Evolutionary conservation across 2,113 vertebrate genomes (phyloP).

Genomic region (Plestiodon gilberti): DNA sequence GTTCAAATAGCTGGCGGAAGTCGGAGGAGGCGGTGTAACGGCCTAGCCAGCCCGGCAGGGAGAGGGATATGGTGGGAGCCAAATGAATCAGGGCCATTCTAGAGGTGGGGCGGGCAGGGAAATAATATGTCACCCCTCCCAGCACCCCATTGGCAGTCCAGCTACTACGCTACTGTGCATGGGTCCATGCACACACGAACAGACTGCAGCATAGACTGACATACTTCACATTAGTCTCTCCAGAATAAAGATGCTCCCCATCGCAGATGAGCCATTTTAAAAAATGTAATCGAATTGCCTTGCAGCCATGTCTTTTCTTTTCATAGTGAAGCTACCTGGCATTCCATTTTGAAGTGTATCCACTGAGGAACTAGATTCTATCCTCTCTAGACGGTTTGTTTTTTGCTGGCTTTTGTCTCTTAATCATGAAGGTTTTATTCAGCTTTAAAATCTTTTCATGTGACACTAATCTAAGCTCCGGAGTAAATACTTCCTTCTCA

Average conservation of each 20-base stretch:
- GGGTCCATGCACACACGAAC: not conserved
- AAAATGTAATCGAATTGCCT: not conserved
- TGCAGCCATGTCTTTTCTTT: not conserved
- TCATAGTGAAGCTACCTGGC: not conserved
- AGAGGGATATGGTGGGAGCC: too few relatives aligned
- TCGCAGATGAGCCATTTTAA: not conserved
- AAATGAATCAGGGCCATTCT: too few relatives aligned
- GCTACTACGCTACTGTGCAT: too few relatives aligned
- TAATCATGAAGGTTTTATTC: slow-evolving; percentile 10
- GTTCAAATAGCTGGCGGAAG: too few relatives aligned
- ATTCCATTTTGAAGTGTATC: not conserved
- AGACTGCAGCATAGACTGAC: not conserved
- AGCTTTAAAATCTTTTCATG: slow-evolving; percentile 1
- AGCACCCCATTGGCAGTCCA: too few relatives aligned
- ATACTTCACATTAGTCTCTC: not conserved
- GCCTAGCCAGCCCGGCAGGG: too few relatives aligned
- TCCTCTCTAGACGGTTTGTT: not conserved
- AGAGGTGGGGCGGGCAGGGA: too few relatives aligned
- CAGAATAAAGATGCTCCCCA: not conserved
- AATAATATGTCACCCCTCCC: too few relatives aligned
- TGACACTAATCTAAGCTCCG: not conserved
- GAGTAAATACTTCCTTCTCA: not conserved
- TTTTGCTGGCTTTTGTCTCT: not conserved
- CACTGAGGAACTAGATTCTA: not conserved
- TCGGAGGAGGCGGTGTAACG: too few relatives aligned